phyloP scores from a whole-genome alignment of 1,140 invertebrate genomes.

The Macrocentrus cingulum region DNA sequence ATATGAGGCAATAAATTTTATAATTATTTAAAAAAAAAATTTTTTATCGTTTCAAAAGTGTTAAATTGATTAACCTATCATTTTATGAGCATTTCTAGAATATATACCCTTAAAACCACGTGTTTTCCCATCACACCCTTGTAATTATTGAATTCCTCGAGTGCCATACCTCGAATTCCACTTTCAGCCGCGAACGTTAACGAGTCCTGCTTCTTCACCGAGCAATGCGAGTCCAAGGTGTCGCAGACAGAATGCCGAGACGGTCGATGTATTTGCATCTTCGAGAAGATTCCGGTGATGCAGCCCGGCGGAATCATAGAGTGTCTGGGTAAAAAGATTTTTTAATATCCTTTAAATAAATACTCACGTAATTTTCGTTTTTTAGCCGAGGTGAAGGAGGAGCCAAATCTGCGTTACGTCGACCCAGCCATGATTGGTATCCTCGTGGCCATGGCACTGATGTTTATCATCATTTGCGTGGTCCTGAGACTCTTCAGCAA shows the following conservation, averaged over 20 bases:
- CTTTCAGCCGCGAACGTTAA: constrained; percentile 76
- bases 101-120: no score
- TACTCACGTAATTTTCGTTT: not conserved
- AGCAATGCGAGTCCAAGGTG: constrained; percentile 73
- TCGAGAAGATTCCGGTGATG: constrained; percentile 70
- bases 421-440: constrained; percentile 90
- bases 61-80: no score
- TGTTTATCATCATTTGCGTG: constrained; percentile 93
- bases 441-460: constrained; percentile 84
- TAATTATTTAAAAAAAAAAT: no score
- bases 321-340: constrained; percentile 67
- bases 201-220: constrained; percentile 78
- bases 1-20: no score
- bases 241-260: constrained; percentile 76
- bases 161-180: constrained; percentile 8
- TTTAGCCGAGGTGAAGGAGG: constrained; percentile 56
- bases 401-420: constrained; percentile 63
- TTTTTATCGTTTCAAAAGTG: no score
- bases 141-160: constrained; percentile 8
- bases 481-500: constrained; percentile 90
- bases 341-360: no score
- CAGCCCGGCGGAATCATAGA: constrained; percentile 68
- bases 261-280: constrained; percentile 73
- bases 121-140: not conserved
- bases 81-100: no score